phyloP scores from a whole-genome alignment of 2,797 vertebrate genomes.

The Fistularia commersonii region DNA sequence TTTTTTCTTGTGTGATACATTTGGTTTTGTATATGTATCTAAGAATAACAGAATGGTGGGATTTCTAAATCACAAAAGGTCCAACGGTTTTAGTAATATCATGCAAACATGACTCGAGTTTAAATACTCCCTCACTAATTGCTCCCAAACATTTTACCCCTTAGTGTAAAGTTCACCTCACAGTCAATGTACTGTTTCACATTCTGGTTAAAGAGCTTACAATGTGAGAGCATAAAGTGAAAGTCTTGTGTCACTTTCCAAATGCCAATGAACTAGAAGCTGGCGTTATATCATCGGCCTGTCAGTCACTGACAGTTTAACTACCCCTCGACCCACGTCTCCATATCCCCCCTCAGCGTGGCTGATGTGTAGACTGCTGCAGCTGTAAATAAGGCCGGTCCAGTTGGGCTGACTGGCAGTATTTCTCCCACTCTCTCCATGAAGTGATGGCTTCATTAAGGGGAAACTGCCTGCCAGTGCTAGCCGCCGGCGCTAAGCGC shows the following conservation, averaged over 20 bases:
- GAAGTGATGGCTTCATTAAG: slow-evolving; percentile 58
- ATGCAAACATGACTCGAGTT: not conserved
- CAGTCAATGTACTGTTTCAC: slow-evolving; percentile 1
- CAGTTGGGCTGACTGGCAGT: slow-evolving; percentile 54
- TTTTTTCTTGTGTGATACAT: no score
- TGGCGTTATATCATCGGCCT: slow-evolving; percentile 25
- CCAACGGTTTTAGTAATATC: no score
- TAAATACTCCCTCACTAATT: not conserved
- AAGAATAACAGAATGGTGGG: no score
- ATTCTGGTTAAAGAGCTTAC: slow-evolving; percentile 1
- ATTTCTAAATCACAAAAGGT: not conserved
- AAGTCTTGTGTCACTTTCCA: slow-evolving; percentile 17
- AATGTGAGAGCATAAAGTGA: slow-evolving; percentile 13
- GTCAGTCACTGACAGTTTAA: slow-evolving; percentile 47
- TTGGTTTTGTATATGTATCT: no score
- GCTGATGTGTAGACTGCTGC: slow-evolving; percentile 46
- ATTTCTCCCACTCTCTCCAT: slow-evolving; percentile 46
- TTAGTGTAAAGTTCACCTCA: slow-evolving; percentile 1
- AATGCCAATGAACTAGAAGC: slow-evolving; percentile 25
- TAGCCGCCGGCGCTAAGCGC: slow-evolving; percentile 48
- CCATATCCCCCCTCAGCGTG: slow-evolving; percentile 39
- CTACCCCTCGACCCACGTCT: slow-evolving; percentile 29
- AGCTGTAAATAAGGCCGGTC: slow-evolving; percentile 54
- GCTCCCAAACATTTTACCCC: not conserved
- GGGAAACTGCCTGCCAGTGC: slow-evolving; percentile 50